Percentiles rank a stretch among this genome's conserved stretches.
These are phyloP conservation scores for Apodemus speciosus DNA, from an alignment of 2,113 vertebrate genomes.

Conservation along the genomic window DNA sequence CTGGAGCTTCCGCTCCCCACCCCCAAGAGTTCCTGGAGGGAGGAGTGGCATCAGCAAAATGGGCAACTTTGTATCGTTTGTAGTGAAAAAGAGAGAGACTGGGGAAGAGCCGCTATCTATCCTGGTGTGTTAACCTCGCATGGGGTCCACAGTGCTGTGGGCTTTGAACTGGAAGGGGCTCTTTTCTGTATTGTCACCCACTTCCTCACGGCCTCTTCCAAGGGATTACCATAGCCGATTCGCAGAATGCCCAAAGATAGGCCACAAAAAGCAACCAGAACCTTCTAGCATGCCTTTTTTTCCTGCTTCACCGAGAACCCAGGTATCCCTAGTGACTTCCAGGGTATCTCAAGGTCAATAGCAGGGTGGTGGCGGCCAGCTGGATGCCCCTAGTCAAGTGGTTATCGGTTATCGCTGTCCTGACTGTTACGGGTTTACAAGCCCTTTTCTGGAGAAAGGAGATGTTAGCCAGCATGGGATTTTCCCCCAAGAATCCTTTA, in stretches of 20 bases:
- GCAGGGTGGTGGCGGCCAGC: neutral
- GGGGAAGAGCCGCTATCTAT: neutral
- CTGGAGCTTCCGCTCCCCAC: neutral
- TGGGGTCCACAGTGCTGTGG: neutral
- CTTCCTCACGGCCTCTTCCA: neutral
- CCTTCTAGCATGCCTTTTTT: neutral
- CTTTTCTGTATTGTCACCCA: neutral
- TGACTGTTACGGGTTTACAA: neutral
- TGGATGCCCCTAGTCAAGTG: neutral
- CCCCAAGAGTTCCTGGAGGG: neutral
- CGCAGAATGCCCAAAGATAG: constrained; percentile 22
- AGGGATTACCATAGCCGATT: constrained; percentile 11
- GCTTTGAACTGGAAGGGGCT: neutral
- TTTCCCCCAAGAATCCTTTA: constrained; percentile 70
- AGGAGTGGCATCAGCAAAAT: neutral
- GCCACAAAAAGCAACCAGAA: neutral
- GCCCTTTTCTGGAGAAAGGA: constrained; percentile 28
- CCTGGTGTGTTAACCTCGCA: neutral
- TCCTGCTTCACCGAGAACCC: neutral
- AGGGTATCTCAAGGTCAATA: constrained; percentile 17
- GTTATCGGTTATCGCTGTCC: constrained; percentile 19
- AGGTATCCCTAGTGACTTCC: neutral
- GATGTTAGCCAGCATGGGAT: constrained; percentile 54
- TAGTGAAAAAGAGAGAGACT: constrained; percentile 4
- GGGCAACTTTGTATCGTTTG: neutral